Evolutionary conservation across 2,797 vertebrate species (phyloP).

Genomic region (Diplodus sargus): DNA sequence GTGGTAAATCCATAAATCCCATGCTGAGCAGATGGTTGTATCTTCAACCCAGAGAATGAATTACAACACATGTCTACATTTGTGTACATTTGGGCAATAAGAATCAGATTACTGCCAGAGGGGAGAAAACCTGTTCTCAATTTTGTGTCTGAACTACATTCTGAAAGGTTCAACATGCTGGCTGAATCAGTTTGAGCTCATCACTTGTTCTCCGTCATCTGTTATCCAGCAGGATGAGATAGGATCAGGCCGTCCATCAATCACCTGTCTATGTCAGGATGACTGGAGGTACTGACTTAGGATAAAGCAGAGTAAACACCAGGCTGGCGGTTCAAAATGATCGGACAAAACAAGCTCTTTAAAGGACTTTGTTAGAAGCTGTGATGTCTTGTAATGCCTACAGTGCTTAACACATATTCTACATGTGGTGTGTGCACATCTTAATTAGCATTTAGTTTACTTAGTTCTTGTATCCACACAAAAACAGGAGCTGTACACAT

Average conservation of each 20-base stretch:
- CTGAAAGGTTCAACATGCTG: neutral
- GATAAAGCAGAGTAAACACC: neutral
- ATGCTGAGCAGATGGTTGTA: constrained; percentile 17
- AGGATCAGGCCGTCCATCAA: constrained; percentile 11
- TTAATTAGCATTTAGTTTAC: neutral
- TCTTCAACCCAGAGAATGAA: constrained; percentile 4
- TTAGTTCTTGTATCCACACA: no score
- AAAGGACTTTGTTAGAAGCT: neutral
- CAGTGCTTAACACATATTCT: neutral
- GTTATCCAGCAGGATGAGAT: constrained; percentile 15
- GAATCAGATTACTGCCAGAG: constrained; percentile 9
- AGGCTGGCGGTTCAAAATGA: neutral
- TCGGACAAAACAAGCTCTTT: neutral
- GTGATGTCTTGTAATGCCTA: neutral
- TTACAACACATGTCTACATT: constrained; percentile 2
- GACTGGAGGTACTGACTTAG: neutral
- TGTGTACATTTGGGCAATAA: constrained; percentile 12
- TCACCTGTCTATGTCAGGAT: constrained; percentile 16
- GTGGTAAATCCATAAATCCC: constrained; percentile 19
- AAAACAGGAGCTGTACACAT: no score
- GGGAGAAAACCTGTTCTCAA: neutral
- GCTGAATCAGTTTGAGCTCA: neutral
- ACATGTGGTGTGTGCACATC: neutral
- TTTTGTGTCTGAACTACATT: neutral
- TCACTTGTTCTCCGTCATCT: constrained; percentile 24